Base-by-base conservation (phyloP, 2,113 vertebrate genomes). In the Chiloscyllium plagiosum region DNA sequence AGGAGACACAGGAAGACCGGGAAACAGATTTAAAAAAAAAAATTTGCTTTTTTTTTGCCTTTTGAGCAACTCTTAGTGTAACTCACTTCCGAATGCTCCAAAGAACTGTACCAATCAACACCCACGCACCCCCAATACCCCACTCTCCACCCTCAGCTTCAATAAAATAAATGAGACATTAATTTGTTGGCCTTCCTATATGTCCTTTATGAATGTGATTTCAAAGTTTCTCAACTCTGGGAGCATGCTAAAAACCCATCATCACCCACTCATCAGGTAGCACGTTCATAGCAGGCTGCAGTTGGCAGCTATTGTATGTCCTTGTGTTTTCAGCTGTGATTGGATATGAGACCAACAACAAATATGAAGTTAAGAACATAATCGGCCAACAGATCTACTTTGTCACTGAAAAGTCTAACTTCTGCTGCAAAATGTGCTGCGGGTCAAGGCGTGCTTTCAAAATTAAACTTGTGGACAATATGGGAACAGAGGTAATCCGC, bases 301-400 rank as follows among this genome's bases (percentile, higher is more conserved):
- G 4, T 61, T 90, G 33, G 17, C 33, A 37, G 17, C 33, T 3
- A 2, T 33, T 85, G 3, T 96, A 7, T 92, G 15, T 66, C 2
- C 66, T n/a, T 83, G 95, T 19, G 0, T 69, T 95, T 95, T 96
- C 90, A 99, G 99, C 98, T 80, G 70, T 99, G 2, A 97, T 96
- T 66, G 98, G 98, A 68, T 98, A 99, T 96, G 99, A 99, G 97
- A 98, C 98, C 96, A 98, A 97, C 96, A 99, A 99, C 97, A 99
- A 98, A 96, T 99, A 99, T 0, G 98, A 99, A 96, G 97, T 99
- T 13, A 98, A 98, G 70, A 99, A 99, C 95, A 70, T 96, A 0
- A 42, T 99, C 96, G 98, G 98, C 2, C 98, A 99, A 97, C 98
- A 97, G 2, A 97, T 99, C 56, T 99, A 98, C 97, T 99, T 98